phyloP scores from a whole-genome alignment of 1,140 invertebrate species.

The Lepidurus couesii region DNA sequence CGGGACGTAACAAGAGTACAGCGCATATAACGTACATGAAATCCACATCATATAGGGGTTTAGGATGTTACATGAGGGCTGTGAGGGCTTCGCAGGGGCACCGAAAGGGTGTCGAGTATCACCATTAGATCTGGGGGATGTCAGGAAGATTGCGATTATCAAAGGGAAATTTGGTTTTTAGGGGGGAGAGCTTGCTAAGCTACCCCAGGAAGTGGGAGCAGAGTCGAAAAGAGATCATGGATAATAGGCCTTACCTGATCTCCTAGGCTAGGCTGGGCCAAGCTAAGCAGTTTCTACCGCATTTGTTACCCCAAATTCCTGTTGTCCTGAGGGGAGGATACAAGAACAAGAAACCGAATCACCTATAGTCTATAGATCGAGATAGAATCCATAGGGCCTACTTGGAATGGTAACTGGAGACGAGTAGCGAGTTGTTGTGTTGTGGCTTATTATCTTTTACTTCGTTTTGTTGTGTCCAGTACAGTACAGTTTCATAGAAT shows the following conservation, averaged over 20 bases:
- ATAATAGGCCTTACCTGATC: conserved; percentile 7
- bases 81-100: neutral
- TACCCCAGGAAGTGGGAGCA: conserved; percentile 10
- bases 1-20: neutral
- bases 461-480: neutral
- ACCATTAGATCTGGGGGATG: conserved; percentile 1
- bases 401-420: neutral
- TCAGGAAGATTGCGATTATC: conserved; percentile 12
- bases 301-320: conserved; percentile 3
- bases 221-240: conserved; percentile 1
- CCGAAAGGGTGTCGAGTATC: conserved; percentile 20
- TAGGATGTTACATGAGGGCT: neutral
- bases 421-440: neutral
- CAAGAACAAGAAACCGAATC: neutral
- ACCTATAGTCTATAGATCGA: neutral
- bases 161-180: neutral
- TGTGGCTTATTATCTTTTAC: neutral
- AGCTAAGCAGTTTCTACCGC: neutral
- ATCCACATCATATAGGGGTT: neutral
- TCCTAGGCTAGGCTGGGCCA: neutral
- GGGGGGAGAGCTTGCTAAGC: neutral
- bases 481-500: neutral
- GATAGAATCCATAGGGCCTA: neutral
- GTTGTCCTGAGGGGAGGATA: neutral
- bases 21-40: neutral